Base-by-base conservation (phyloP, 2,797 vertebrate genomes). In the Neosilurus mollespiculum region DNA sequence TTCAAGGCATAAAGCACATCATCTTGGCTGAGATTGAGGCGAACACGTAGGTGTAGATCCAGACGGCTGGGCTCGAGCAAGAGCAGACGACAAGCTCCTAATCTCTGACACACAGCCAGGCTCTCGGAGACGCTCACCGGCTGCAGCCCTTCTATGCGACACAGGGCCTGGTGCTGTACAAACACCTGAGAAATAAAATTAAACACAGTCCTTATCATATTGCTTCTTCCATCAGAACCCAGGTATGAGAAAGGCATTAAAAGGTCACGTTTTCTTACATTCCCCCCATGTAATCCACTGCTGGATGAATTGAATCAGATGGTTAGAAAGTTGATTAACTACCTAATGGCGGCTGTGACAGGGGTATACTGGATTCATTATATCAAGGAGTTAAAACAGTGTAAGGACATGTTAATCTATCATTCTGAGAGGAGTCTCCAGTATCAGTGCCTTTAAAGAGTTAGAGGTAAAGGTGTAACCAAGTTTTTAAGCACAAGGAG, bases 21-120 rank as follows among this genome's bases (percentile, higher is more conserved):
- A 0, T 97, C 96, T 90, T 97, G 97, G 92, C 96, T 97, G 78
- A 98, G 87, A 3, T 99, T 99, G 75, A 99, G 96, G 26, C 97
- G 93, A 80, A 99, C 93, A 0, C 96, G 92, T 88, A 94, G 93
- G n/a, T 96, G 93, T 8, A 99, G 78, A 7, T 97, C 97, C 9
- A 96, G 94, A 4, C 81, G 94, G 83, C 95, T 96, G 69, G 95
- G 83, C 84, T 98, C 98, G 85, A 96, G 82, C n/a, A 99, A 95
- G 84, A 99, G 92, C 0, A 99, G 88, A 80, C 96, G 94, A 87
- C 94, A 96, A 80, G 96, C 94, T 0, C 97, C 96, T 10, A 99
- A 95, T 0, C 93, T 94, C 15, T 93, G 94, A 80, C 96, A 97
- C 69, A 96, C 91, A 0, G 95, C 93, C 92, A 98, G 93, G 0